phyloP scores from a whole-genome alignment of 2,888 invertebrate genomes.

The Sipunculus nudus region DNA sequence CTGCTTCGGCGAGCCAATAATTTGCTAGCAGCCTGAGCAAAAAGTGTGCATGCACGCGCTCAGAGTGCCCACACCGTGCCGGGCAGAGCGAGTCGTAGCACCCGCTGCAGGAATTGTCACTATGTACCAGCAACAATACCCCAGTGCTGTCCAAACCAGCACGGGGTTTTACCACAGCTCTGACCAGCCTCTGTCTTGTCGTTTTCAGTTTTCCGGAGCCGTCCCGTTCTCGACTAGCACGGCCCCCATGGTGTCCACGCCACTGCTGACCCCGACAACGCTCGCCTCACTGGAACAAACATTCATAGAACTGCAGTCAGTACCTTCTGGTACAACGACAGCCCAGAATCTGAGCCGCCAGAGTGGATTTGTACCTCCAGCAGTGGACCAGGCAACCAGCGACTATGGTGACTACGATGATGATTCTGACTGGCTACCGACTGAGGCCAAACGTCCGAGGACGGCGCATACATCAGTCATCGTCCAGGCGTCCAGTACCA shows the following conservation, averaged over 20 bases:
- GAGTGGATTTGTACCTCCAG: conserved; percentile 92
- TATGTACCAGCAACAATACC: background rate
- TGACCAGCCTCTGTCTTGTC: background rate
- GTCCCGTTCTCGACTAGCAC: conserved; percentile 69
- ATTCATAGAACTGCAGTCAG: conserved; percentile 82
- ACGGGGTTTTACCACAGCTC: background rate
- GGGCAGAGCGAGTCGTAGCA: background rate
- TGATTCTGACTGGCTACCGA: conserved; percentile 13
- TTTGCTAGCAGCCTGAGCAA: no score
- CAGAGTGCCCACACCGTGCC: no score
- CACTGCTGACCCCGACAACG: conserved; percentile 93
- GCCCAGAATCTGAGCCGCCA: conserved; percentile 67
- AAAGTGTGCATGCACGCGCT: no score
- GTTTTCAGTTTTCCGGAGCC: conserved; percentile 8
- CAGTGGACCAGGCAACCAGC: conserved; percentile 46
- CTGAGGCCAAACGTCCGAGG: no score
- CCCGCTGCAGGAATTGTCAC: background rate
- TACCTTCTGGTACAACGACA: conserved; percentile 71
- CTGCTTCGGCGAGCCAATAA: no score
- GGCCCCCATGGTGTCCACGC: conserved; percentile 91
- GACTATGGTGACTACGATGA: background rate
- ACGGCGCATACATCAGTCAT: no score
- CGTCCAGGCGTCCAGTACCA: no score
- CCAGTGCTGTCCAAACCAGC: background rate
- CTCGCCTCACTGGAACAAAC: conserved; percentile 90